Evolutionary conservation across 2,113 vertebrate species (phyloP), one percentile per base, ranked within the genome.

Genomic region (Rutilus rutilus): DNA sequence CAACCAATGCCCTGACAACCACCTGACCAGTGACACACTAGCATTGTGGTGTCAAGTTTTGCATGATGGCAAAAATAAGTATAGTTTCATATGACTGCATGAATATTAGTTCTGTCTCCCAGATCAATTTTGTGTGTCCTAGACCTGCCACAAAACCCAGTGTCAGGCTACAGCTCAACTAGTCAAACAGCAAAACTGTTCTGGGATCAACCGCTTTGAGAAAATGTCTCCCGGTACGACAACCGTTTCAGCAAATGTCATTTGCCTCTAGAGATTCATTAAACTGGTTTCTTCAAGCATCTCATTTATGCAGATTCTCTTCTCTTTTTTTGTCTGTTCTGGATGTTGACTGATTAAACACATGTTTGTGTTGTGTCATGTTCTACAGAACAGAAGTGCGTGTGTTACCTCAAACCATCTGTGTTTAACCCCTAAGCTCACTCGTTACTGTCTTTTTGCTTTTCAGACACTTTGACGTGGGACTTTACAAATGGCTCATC

Each of bases 401-500:
- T 76, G 30, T 85, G 59, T 52, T 71, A 12, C 33, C 33, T 39
- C 33, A 42, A 30, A 27, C 21, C 9, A 52, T 54, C 69, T 69
- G 77, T 15, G 25, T 67, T 10, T 73, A 59, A 82, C 59, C 14
- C 14, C 33, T 74, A 3, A 81, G 88, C 77, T 92, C 54, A 85
- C 76, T 86, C 85, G 69, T 90, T 88, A 79, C 84, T 25, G 86
- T 87, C 83, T 87, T 85, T 52, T 83, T 85, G 60, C 75, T 80
- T 89, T 91, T 73, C 88, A 95, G 95, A 88, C 90, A 94, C 90
- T 95, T 95, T 91, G 95, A 95, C 75, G 93, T 93, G 88, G 95
- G 95, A n/a, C 93, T 95, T 54, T 95, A 95, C 90, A 94, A 89
- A 90, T 95, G 95, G 95, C 94, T 95, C 83, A 93, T 95, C 89